Evolutionary conservation across 2,113 vertebrate species (phyloP).

Genomic region (Bettongia penicillata): DNA sequence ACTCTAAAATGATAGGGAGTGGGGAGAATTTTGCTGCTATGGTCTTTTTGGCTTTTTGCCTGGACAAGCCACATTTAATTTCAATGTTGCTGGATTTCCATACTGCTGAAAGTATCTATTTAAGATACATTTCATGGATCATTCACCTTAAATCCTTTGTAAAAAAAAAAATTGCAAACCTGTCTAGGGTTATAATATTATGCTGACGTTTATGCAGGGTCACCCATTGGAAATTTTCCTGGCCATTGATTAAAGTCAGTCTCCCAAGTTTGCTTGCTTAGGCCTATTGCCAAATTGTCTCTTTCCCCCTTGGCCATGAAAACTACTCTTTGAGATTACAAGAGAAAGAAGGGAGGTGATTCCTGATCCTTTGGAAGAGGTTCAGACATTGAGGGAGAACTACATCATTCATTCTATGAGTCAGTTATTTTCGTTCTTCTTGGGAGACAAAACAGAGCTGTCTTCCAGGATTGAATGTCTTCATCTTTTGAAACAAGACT

Average conservation of each 20-base stretch:
- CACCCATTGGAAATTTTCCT: neutral
- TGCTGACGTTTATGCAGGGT: neutral
- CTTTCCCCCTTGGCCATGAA: neutral
- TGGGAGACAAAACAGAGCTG: too few species aligned
- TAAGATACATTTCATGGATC: neutral
- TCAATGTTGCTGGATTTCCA: neutral
- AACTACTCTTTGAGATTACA: neutral
- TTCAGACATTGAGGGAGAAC: too few species aligned
- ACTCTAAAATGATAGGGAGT: conserved; percentile 2
- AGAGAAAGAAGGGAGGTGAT: neutral
- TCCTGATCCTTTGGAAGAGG: neutral
- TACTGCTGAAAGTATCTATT: neutral
- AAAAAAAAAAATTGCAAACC: conserved; percentile 1
- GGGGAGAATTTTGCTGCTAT: neutral
- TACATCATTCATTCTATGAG: fast-evolving
- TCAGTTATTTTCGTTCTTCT: too few species aligned
- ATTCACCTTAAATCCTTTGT: neutral
- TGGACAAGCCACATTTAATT: neutral
- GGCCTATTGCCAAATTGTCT: neutral
- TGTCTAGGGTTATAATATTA: neutral
- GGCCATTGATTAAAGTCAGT: neutral
- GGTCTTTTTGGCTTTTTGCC: conserved; percentile 1
- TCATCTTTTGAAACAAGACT: neutral
- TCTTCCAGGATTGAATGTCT: neutral
- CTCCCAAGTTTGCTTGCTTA: neutral